Evolutionary conservation across 2,888 invertebrate genomes (phyloP).

Genomic region (Heliconius cydno): DNA sequence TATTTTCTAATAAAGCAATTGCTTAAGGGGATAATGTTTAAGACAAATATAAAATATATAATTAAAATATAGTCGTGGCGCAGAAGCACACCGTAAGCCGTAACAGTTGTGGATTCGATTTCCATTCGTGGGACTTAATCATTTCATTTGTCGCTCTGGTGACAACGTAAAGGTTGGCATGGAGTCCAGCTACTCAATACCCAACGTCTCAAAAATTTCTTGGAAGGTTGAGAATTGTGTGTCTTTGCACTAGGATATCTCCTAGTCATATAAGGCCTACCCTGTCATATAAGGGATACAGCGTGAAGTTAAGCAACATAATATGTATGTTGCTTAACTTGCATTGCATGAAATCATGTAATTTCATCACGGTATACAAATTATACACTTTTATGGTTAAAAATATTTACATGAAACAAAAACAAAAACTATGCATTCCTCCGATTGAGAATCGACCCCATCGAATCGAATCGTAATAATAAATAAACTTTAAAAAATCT

Average conservation of each 20-base stretch:
- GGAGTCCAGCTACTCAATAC: not conserved
- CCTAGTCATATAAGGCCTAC: no score
- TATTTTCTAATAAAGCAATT: conserved; percentile 4
- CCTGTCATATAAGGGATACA: not conserved
- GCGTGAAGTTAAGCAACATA: not conserved
- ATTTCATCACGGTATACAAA: no score
- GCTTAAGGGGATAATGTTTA: not conserved
- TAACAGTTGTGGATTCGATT: not conserved
- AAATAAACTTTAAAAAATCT: not conserved
- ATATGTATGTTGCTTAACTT: no score
- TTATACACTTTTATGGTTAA: no score
- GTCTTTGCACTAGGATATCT: not conserved
- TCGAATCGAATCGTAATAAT: not conserved
- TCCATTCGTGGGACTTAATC: not conserved
- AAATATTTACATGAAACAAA: no score
- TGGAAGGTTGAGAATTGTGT: not conserved
- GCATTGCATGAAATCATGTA: no score
- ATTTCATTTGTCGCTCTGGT: not conserved
- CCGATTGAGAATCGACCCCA: no score
- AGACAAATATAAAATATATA: not conserved
- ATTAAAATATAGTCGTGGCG: not conserved
- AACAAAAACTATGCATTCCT: no score
- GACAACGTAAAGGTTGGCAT: not conserved
- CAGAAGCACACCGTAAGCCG: no score
- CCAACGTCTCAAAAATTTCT: not conserved